Conservation (phyloP, 2,888 invertebrate genomes). For the Cantharis nigra region DNA sequence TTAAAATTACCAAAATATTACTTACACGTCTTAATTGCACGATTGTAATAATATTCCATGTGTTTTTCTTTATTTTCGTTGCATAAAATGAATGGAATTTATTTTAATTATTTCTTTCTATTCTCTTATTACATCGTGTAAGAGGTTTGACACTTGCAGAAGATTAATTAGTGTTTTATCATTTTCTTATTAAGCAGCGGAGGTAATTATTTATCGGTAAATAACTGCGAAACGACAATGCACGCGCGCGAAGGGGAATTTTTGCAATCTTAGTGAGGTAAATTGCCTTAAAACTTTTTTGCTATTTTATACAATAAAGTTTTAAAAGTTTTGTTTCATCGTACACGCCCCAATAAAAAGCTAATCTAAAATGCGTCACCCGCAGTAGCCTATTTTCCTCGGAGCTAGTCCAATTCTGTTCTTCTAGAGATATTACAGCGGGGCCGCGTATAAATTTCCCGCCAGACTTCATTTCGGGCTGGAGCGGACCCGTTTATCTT, state of each 20-base stretch:
- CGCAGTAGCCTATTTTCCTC: conserved; percentile 55
- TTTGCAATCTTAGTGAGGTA: neutral
- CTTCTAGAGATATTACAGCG: conserved; percentile 56
- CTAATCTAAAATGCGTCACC: conserved; percentile 56
- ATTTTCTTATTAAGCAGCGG: neutral
- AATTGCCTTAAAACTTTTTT: neutral
- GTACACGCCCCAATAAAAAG: conserved; percentile 51
- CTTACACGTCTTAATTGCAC: neutral
- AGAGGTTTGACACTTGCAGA: neutral
- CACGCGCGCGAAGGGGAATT: neutral
- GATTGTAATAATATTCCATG: neutral
- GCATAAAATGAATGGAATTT: neutral
- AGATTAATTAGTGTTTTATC: neutral
- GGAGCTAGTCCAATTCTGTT: conserved; percentile 57
- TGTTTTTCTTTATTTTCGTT: neutral
- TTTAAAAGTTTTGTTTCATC: conserved; percentile 26
- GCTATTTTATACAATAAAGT: conserved; percentile 21
- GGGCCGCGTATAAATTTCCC: conserved; percentile 58
- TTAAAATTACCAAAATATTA: neutral
- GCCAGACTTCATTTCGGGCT: conserved; percentile 73
- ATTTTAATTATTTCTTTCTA: neutral
- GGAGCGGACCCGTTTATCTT: conserved; percentile 74
- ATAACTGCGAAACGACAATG: neutral
- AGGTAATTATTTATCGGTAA: neutral
- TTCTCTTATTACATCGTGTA: neutral